Base-by-base conservation (phyloP, 1,140 invertebrate species). In the Agraylea sexmaculata region DNA sequence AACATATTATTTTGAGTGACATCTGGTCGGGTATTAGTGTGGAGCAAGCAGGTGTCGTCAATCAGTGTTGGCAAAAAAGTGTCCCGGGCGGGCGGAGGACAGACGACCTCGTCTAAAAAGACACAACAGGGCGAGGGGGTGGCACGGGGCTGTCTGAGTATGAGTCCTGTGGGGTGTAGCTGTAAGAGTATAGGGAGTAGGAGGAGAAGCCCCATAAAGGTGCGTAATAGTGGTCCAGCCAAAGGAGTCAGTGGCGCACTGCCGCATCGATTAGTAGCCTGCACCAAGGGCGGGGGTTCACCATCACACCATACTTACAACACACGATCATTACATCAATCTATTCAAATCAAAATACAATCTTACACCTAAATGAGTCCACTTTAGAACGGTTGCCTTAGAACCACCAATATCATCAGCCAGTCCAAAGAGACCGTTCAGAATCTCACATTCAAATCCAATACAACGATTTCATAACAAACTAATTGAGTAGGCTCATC, bases 201-300 rank as follows among this genome's bases (percentile, higher is more conserved):
- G 17, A 6, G 18, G 16, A 23, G 36, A 40, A 37, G 36, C 32
- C 20, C 47, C 37, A 50, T 50, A 46, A 50, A 46, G 47, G 44
- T 46, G 44, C 47, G 44, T 50, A 46, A 50, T 50, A 44, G 47
- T 40, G 45, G 40, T 46, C 47, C 47, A 43, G 37, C 39, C 32
- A 37, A 48, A 46, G 47, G 39, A 45, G 47, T 39, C 40, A 38
- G 37, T 43, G 40, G 47, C 47, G 47, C 47, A 49, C 21, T 43
- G 47, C 43, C 47, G 44, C 44, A 46, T 43, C 44, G 47, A 49
- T 46, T 46, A 49, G 47, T 37, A 43, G 29, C 41, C 39, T 42
- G 37, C 40, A 43, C 37, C 40, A 19, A 31, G 35, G 15, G 35
- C 35, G 17, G 42, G 18, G 23, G 43, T 37, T 28, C 25, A 27